These are phyloP conservation scores for Bombyx mandarina DNA, from an alignment of 1,140 invertebrate genomes.

Conservation along the genomic window DNA sequence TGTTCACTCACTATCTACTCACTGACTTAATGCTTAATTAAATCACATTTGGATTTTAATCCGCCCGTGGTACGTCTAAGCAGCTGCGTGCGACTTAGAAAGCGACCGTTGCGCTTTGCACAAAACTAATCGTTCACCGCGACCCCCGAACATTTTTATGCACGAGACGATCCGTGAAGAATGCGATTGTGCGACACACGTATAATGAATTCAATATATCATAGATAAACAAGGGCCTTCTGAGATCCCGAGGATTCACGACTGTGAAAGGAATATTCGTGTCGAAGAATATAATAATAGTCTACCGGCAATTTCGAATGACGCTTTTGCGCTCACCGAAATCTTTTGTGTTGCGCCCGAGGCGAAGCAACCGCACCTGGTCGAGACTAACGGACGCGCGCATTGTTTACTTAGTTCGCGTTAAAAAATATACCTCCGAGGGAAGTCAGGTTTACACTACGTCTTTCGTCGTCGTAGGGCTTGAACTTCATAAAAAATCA, in stretches of 20 bases:
- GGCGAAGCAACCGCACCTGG: constrained; percentile 50
- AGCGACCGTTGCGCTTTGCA: constrained; percentile 20
- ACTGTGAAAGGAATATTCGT: constrained; percentile 45
- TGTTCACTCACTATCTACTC: constrained; percentile 53
- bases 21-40: constrained; percentile 64
- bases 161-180: constrained; percentile 24
- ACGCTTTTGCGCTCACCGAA: constrained; percentile 50
- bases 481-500: constrained; percentile 53
- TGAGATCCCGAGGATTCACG: constrained; percentile 26
- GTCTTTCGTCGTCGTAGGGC: constrained; percentile 61
- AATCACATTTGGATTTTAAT: constrained; percentile 59
- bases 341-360: constrained; percentile 55
- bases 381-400: constrained; percentile 38
- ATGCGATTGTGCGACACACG: constrained; percentile 24
- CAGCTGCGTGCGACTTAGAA: constrained; percentile 33
- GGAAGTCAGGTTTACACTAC: constrained; percentile 61
- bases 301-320: constrained; percentile 38
- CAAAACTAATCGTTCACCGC: constrained; percentile 17
- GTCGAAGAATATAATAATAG: constrained; percentile 51
- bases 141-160: constrained; percentile 19
- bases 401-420: constrained; percentile 47
- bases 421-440: constrained; percentile 51
- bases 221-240: constrained; percentile 42
- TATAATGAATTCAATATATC: constrained; percentile 47
- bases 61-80: constrained; percentile 22